phyloP scores from a whole-genome alignment of 1,140 invertebrate genomes.

The Drosophila arawakana region DNA sequence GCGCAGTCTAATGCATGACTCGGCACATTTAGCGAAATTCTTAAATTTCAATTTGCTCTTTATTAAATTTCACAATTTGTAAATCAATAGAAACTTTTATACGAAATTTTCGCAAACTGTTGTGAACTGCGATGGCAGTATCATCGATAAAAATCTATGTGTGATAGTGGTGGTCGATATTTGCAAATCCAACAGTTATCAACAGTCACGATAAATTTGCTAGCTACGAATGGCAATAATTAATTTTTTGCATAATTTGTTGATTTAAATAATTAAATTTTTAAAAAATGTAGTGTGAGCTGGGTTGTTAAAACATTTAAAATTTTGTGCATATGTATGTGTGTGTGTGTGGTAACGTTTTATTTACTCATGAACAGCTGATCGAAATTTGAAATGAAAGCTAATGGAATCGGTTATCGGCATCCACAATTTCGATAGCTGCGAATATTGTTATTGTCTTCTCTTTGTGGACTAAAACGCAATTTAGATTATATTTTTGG shows the following conservation, averaged over 20 bases:
- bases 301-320: too few relatives aligned
- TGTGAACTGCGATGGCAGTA: conserved; percentile 61
- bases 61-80: conserved; percentile 29
- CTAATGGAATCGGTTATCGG: not conserved
- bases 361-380: not conserved
- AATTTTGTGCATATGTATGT: too few relatives aligned
- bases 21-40: conserved; percentile 21
- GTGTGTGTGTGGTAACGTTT: not conserved
- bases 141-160: conserved; percentile 34
- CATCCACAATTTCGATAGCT: conserved; percentile 37
- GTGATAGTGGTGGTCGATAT: conserved; percentile 26
- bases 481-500: conserved; percentile 38
- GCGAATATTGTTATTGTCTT: conserved; percentile 38
- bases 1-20: conserved; percentile 44
- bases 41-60: conserved; percentile 26
- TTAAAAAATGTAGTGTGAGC: too few relatives aligned
- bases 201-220: not conserved
- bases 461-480: conserved; percentile 37
- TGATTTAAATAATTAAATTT: not conserved
- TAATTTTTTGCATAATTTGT: not conserved
- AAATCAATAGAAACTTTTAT: conserved; percentile 66
- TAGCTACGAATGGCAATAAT: not conserved
- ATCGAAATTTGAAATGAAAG: conserved; percentile 8
- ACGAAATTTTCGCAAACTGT: conserved; percentile 75
- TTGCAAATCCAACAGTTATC: conserved; percentile 3